Evolutionary conservation across 2,888 invertebrate species (phyloP).

Genomic region (Stenoptilia bipunctidactyla): DNA sequence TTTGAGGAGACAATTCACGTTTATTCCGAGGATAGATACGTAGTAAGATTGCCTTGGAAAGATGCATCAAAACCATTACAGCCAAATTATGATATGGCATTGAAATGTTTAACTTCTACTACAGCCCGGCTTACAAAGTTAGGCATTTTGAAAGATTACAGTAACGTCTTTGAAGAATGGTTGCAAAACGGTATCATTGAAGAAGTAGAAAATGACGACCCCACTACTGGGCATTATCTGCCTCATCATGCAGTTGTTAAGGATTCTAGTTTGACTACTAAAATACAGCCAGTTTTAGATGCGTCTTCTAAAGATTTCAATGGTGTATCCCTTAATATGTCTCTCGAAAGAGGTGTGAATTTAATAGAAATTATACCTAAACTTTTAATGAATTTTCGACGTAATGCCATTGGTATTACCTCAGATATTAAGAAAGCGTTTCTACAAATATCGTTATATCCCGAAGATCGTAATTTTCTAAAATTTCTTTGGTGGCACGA

Average conservation of each 20-base stretch:
- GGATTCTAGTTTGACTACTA: slow-evolving; percentile 2
- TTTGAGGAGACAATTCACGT: background rate
- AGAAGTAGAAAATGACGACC: background rate
- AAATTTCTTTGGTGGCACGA: slow-evolving; percentile 9
- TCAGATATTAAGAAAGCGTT: slow-evolving; percentile 9
- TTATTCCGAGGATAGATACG: background rate
- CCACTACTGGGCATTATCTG: background rate
- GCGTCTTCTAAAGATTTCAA: slow-evolving; percentile 3
- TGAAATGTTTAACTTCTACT: background rate
- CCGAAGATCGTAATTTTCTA: slow-evolving; percentile 6
- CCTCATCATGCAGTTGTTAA: slow-evolving; percentile 2
- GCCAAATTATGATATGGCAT: background rate
- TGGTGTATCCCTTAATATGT: slow-evolving; percentile 1
- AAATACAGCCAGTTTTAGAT: slow-evolving; percentile 3
- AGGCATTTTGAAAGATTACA: background rate
- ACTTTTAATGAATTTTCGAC: slow-evolving; percentile 8
- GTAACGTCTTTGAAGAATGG: background rate
- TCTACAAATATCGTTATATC: slow-evolving; percentile 5
- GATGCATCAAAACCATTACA: background rate
- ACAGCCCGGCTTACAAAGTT: background rate
- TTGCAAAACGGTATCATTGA: background rate
- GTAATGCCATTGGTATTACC: slow-evolving; percentile 7
- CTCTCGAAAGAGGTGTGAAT: slow-evolving; percentile 1
- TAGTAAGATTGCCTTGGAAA: background rate
- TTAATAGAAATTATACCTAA: slow-evolving; percentile 1